phyloP scores from a whole-genome alignment of 2,113 vertebrate species.

The Gila orcuttii region DNA sequence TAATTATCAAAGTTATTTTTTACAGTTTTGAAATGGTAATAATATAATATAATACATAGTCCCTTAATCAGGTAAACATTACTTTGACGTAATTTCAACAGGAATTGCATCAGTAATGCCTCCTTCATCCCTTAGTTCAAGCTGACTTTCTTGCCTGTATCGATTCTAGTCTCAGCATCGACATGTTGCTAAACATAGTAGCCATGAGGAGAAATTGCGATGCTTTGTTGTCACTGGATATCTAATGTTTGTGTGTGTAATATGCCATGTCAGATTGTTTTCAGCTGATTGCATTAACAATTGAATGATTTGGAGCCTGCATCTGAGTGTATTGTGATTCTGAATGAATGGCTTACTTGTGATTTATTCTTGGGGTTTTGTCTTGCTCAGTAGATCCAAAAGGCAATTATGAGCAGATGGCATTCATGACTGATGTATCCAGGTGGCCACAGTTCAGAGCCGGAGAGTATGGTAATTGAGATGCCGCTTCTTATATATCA shows the following conservation, averaged over 20 bases:
- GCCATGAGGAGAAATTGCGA: not conserved
- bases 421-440: slow-evolving; percentile 58
- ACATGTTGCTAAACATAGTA: not conserved
- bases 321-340: not conserved
- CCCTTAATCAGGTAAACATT: not conserved
- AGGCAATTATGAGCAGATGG: slow-evolving; percentile 64
- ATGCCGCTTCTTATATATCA: not conserved
- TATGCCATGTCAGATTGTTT: not conserved
- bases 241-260: not conserved
- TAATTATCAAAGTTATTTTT: no score
- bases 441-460: slow-evolving; percentile 57
- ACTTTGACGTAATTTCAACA: slow-evolving; percentile 20
- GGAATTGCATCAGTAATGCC: slow-evolving; percentile 22
- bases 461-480: slow-evolving; percentile 68
- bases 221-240: not conserved
- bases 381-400: slow-evolving; percentile 61
- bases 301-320: not conserved
- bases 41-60: not conserved
- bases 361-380: not conserved
- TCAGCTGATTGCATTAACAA: not conserved
- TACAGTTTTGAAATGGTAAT: slow-evolving; percentile 2
- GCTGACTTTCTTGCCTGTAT: not conserved
- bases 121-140: slow-evolving; percentile 14
- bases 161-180: not conserved
- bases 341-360: not conserved